Conservation (phyloP, 1,140 invertebrate species). For the Drosophila lowei region DNA sequence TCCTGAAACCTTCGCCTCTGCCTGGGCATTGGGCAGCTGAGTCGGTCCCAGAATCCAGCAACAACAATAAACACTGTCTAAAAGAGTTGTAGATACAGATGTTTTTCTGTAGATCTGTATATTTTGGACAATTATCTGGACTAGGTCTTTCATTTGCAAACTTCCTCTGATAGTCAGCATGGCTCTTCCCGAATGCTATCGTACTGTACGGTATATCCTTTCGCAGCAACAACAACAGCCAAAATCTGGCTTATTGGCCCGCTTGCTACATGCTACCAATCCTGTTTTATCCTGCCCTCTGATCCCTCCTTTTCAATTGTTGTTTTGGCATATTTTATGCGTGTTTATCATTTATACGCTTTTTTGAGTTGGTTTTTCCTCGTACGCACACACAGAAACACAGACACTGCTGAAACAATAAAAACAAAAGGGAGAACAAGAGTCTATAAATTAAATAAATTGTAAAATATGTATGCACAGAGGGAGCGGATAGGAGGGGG, state of each 20-base stretch:
- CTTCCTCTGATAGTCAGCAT: slow-evolving; percentile 1
- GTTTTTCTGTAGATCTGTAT: too few relatives aligned
- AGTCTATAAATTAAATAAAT: slow-evolving; percentile 80
- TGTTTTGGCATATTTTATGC: slow-evolving; percentile 74
- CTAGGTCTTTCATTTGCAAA: slow-evolving; percentile 4
- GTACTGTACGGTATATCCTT: too few relatives aligned
- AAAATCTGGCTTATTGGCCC: slow-evolving; percentile 53
- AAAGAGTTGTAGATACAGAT: too few relatives aligned
- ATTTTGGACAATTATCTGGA: too few relatives aligned
- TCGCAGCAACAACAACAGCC: background rate
- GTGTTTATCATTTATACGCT: slow-evolving; percentile 79
- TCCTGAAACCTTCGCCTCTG: too few relatives aligned
- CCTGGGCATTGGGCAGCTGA: too few relatives aligned
- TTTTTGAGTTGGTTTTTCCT: slow-evolving; percentile 50
- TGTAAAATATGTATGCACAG: slow-evolving; percentile 66
- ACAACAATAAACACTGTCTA: too few relatives aligned
- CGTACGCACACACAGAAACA: slow-evolving; percentile 14
- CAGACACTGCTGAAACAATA: slow-evolving; percentile 12
- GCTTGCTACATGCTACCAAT: slow-evolving; percentile 19
- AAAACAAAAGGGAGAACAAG: slow-evolving; percentile 23
- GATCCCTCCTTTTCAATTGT: slow-evolving; percentile 46
- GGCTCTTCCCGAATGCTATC: background rate
- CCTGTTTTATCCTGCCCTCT: slow-evolving; percentile 8
- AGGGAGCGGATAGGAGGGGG: background rate
- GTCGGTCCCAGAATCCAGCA: too few relatives aligned